Evolutionary conservation across 2,797 vertebrate species (phyloP), one percentile per base, ranked within the genome.

Genomic region (Galago senegalensis): DNA sequence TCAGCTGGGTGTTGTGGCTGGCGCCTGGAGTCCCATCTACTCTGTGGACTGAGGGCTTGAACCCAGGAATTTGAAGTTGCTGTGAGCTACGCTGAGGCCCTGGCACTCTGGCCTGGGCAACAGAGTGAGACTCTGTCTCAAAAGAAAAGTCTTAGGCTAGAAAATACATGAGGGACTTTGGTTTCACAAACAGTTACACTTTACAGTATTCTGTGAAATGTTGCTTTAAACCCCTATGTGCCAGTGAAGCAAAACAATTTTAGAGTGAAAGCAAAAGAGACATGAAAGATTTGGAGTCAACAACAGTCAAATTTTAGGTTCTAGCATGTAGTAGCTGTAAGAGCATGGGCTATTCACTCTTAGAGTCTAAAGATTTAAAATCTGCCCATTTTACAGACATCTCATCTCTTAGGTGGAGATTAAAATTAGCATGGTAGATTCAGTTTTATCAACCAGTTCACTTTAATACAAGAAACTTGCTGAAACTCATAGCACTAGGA

Each of bases 171-270:
- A 72, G 79, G 5, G 20, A 88, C 43, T 82, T 75, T 27, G 77
- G 4, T 95, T 93, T 92, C 14, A 75, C 58, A 77, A 31, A 61
- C 1, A 34, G 23, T 81, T 72, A 18, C 40, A 40, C 23, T 65
- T 93, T 25, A 18, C 61, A 69, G 67, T 95, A 79, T 20, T 16
- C 20, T 93, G 60, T 76, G 95, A 81, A 56, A 18, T 96, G 58
- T 58, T 31, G 10, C 10, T 69, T 84, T 90, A 20, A 69, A 18
- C 40, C 27, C 11, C 6, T 87, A 40, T 0, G 67, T 34, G 87
- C 56, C 76, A 79, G 27, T 93, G 65, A 82, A 93, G 72, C 65
- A 92, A 91, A 89, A 63, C 29, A 93, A 93, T 56, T 72, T 93
- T 92, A 81, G 43, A 49, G 43, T 91, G 79, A 56, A 77, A 96